Conservation (phyloP, 2,113 vertebrate genomes). For the Azemiops feae region DNA sequence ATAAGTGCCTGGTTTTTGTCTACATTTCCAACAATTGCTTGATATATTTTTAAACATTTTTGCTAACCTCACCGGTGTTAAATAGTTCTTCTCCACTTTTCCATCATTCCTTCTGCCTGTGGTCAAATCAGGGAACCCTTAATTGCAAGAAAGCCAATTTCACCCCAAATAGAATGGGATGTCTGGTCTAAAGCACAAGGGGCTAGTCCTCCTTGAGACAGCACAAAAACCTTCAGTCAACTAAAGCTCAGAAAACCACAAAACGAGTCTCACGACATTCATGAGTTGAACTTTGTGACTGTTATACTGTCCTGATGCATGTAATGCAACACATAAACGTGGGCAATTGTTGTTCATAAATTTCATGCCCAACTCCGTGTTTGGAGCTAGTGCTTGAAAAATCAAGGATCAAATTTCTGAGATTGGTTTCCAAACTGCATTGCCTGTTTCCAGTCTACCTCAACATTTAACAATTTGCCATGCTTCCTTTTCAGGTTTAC, state of each 20-base stretch:
- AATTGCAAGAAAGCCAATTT: neutral
- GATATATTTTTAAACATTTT: too few relatives aligned
- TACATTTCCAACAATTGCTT: too few relatives aligned
- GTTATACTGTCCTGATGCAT: neutral
- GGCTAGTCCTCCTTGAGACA: neutral
- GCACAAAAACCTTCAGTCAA: neutral
- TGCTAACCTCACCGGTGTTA: too few relatives aligned
- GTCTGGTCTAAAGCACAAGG: neutral
- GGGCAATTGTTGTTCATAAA: neutral
- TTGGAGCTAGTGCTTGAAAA: neutral
- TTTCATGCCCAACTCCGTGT: neutral
- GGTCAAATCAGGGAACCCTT: neutral
- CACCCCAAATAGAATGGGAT: neutral
- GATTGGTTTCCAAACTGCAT: neutral
- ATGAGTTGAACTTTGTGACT: neutral
- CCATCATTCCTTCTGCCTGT: neutral
- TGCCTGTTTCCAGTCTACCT: too few relatives aligned
- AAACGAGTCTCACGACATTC: neutral
- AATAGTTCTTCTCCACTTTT: too few relatives aligned
- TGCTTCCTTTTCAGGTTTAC: constrained; percentile 73
- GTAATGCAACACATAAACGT: neutral
- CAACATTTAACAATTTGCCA: neutral
- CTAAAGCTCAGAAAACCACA: neutral
- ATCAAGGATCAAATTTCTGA: neutral
- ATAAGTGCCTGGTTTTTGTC: too few relatives aligned